Evolutionary conservation across 2,888 invertebrate species (phyloP), one percentile per base, ranked within the genome.

Genomic region (Tetramorium bicarinatum): DNA sequence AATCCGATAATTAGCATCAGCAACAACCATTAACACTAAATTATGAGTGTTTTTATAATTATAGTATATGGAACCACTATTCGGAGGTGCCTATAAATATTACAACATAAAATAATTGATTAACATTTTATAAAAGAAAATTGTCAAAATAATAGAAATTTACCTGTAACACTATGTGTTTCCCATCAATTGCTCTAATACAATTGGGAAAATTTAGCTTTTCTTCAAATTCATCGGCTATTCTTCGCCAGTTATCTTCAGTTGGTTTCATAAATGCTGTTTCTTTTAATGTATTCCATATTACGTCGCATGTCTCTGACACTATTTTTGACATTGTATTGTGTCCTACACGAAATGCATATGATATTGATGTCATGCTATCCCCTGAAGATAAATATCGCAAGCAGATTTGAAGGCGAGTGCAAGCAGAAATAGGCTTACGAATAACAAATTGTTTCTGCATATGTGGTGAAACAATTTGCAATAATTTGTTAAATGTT

Each of bases 371-470:
- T 49, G 18, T 6, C 18, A 18, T 49, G 4, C 47, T 47, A 49
- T 49, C 18, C 0, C 18, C 18, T 18, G 7, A 21, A 52, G 21
- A 3, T 52, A n/a, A 1, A 52, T 52, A 52, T 52, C 21, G n/a
- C 11, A 64, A 64, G 38, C 64, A 41, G 38, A 64, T 64, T 64
- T 64, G 38, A 64, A 64, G 64, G 11, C 64, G 64, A 41, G 6
- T 38, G 41, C 64, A 6, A 38, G 38, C 11, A 64, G 64, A 64
- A 64, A 64, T 64, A 11, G 21, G 13, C 6, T 64, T 6, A 21
- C 41, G 6, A 41, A 64, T 64, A 64, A 64, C 41, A 64, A 38
- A 64, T 64, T 64, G 64, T 64, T 64, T 64, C 4, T 64, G 6
- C 41, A 21, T 41, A 41, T 6, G 11, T 64, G 41, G 13, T 41